A percentile compares a stretch with the other conserved stretches of the same genome.
These are phyloP conservation scores for Cataglyphis albicans DNA, from an alignment of 2,888 invertebrate species.

Conservation along the genomic window DNA sequence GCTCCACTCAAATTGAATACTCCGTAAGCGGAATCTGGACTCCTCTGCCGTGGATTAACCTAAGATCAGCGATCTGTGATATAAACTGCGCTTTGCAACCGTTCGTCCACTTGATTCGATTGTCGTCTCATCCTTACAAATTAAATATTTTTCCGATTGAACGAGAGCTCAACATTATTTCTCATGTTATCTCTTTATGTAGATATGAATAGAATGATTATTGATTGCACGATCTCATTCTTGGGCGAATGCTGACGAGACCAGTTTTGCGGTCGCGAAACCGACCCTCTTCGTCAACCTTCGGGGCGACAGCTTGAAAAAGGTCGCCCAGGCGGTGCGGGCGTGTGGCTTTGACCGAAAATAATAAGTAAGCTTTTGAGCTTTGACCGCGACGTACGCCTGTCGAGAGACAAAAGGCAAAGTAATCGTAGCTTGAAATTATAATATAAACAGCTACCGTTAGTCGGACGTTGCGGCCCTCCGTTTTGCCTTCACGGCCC, in stretches of 20 bases:
- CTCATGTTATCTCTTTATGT: neutral
- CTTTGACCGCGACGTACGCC: slow-evolving; percentile 75
- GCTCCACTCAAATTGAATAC: slow-evolving; percentile 83
- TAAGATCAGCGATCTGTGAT: slow-evolving; percentile 83
- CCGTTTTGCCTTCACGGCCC: slow-evolving; percentile 50
- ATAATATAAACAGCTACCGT: slow-evolving; percentile 81
- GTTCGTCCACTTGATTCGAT: slow-evolving; percentile 64
- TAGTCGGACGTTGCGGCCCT: slow-evolving; percentile 55
- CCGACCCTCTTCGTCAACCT: slow-evolving; percentile 36
- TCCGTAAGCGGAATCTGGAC: slow-evolving; percentile 80
- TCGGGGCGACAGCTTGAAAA: slow-evolving; percentile 59
- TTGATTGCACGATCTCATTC: slow-evolving; percentile 31
- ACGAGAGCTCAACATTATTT: neutral
- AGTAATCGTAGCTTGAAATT: slow-evolving; percentile 84
- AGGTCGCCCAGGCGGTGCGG: slow-evolving; percentile 50
- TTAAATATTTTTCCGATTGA: neutral
- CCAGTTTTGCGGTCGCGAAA: slow-evolving; percentile 44
- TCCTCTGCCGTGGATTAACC: slow-evolving; percentile 79
- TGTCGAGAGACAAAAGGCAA: slow-evolving; percentile 81
- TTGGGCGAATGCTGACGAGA: slow-evolving; percentile 2
- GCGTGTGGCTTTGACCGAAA: slow-evolving; percentile 72
- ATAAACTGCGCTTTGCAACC: slow-evolving; percentile 79
- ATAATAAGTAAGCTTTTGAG: slow-evolving; percentile 80
- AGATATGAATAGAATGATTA: neutral
- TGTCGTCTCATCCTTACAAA: slow-evolving; percentile 52